These are phyloP conservation scores for Thaleichthys pacificus DNA, from an alignment of 2,797 vertebrate species.

Conservation along the genomic window DNA sequence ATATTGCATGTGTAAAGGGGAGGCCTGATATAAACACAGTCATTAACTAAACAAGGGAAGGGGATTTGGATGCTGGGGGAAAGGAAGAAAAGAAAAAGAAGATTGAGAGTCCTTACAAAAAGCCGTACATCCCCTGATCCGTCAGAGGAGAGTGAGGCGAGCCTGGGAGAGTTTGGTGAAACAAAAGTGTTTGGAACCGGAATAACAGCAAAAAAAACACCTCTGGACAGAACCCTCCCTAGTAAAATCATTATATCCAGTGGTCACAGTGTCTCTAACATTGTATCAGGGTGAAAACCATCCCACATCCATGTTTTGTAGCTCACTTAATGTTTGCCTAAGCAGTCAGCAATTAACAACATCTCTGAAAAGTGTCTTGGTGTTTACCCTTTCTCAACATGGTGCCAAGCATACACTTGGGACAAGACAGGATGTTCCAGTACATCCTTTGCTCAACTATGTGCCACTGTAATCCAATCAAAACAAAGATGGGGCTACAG, in stretches of 20 bases:
- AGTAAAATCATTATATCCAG: background rate
- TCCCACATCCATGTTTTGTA: background rate
- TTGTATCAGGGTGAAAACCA: background rate
- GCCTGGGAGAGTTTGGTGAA: constrained; percentile 64
- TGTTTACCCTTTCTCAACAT: background rate
- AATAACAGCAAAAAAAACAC: constrained; percentile 40
- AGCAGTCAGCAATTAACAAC: background rate
- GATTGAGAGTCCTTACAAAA: constrained; percentile 71
- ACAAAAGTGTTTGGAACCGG: constrained; percentile 57
- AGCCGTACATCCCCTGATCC: constrained; percentile 74
- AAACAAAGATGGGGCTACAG: background rate
- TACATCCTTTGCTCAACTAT: background rate
- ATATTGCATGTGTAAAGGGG: background rate
- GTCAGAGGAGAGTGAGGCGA: constrained; percentile 61
- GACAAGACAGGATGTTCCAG: background rate
- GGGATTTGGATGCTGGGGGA: constrained; percentile 12
- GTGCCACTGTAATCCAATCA: background rate
- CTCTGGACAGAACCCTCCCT: constrained; percentile 1
- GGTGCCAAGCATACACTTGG: background rate
- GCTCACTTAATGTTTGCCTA: background rate
- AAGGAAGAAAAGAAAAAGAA: constrained; percentile 35
- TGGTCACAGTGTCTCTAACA: constrained; percentile 8
- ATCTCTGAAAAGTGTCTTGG: too few species aligned
- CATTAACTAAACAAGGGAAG: background rate
- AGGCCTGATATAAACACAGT: background rate